Percentiles rank a stretch among this genome's conserved stretches.
Conservation (phyloP, 1,140 invertebrate genomes). For the Rhagoletis pomonella region DNA sequence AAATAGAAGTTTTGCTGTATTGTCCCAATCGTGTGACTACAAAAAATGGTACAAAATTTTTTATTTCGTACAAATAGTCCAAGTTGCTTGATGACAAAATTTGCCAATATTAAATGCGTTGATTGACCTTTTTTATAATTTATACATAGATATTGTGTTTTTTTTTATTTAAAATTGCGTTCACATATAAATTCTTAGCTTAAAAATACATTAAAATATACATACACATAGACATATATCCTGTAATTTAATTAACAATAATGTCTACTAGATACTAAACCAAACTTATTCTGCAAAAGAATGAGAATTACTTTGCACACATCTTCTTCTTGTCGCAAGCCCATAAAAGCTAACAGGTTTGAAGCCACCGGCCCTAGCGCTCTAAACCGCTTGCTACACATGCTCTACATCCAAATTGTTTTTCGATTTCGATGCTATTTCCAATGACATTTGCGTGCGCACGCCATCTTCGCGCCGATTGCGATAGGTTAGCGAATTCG, state of each 20-base stretch:
- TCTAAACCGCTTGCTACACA: slow-evolving; percentile 34
- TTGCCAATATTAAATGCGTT: no score
- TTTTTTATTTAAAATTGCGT: slow-evolving; percentile 36
- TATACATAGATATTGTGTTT: not conserved
- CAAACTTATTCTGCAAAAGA: slow-evolving; percentile 18
- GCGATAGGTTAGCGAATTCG: slow-evolving; percentile 77
- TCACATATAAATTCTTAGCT: slow-evolving; percentile 38
- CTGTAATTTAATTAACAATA: slow-evolving; percentile 33
- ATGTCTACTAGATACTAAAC: slow-evolving; percentile 24
- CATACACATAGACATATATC: slow-evolving; percentile 16
- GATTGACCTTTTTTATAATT: no score
- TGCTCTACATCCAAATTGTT: slow-evolving; percentile 65
- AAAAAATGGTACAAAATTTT: no score
- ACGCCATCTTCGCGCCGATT: slow-evolving; percentile 79
- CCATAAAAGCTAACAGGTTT: not conserved
- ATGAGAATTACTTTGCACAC: slow-evolving; percentile 10
- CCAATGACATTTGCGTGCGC: slow-evolving; percentile 84
- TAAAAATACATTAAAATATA: slow-evolving; percentile 26
- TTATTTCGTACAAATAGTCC: no score
- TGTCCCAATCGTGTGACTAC: no score
- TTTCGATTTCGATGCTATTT: slow-evolving; percentile 71
- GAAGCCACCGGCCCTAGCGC: not conserved
- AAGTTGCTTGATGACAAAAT: no score
- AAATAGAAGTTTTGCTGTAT: no score
- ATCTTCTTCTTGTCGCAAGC: not conserved